A percentile compares a stretch with the other conserved stretches of the same genome.
These are phyloP conservation scores for Philaenus spumarius DNA, from an alignment of 1,140 invertebrate genomes.

Conservation along the genomic window DNA sequence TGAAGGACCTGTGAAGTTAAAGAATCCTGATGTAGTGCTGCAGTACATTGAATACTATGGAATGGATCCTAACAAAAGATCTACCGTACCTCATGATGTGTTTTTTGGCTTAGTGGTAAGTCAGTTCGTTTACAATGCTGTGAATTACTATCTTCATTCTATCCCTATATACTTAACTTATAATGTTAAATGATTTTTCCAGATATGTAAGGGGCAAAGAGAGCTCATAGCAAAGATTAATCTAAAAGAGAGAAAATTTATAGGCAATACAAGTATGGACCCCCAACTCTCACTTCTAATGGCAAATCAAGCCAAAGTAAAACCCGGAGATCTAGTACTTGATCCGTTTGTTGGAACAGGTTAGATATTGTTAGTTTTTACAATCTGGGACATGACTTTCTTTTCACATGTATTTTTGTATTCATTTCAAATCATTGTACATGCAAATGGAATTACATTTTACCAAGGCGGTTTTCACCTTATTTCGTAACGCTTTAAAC, in stretches of 20 bases:
- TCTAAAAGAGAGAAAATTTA: slow-evolving; percentile 85
- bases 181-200: slow-evolving; percentile 28
- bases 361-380: slow-evolving; percentile 26
- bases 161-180: background rate
- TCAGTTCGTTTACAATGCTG: slow-evolving; percentile 22
- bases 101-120: slow-evolving; percentile 83
- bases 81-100: slow-evolving; percentile 61
- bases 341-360: slow-evolving; percentile 95
- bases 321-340: slow-evolving; percentile 64
- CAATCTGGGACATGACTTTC: no score
- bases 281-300: slow-evolving; percentile 85
- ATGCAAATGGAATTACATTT: no score
- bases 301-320: slow-evolving; percentile 85
- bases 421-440: no score
- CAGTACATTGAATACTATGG: slow-evolving; percentile 87
- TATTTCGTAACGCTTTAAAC: no score
- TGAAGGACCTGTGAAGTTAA: slow-evolving; percentile 71
- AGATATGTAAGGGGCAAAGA: slow-evolving; percentile 76
- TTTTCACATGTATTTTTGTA: no score
- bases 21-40: slow-evolving; percentile 70
- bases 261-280: slow-evolving; percentile 97
- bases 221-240: slow-evolving; percentile 71
- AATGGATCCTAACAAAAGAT: slow-evolving; percentile 60
- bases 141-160: no score
- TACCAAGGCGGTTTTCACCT: no score